These are phyloP conservation scores for Alauda arvensis DNA, from an alignment of 2,797 vertebrate genomes.

Conservation along the genomic window DNA sequence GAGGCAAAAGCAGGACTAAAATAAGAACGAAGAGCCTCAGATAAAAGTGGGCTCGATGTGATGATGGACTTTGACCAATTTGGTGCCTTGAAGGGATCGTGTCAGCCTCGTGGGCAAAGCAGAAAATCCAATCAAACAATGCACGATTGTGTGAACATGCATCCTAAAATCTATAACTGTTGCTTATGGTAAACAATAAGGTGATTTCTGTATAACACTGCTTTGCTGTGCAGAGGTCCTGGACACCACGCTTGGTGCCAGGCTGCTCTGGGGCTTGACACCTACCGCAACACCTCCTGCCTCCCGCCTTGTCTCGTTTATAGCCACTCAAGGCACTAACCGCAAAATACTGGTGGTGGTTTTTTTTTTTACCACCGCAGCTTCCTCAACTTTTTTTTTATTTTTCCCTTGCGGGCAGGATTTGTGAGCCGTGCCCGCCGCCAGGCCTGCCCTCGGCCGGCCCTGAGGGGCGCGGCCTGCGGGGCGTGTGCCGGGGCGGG, in stretches of 20 bases:
- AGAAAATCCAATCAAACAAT: too few species aligned
- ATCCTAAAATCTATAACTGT: too few species aligned
- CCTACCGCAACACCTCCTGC: not conserved
- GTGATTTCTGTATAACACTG: too few species aligned
- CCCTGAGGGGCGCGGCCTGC: not conserved
- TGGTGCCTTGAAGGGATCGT: too few species aligned
- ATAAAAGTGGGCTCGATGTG: too few species aligned
- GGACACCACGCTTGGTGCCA: not conserved
- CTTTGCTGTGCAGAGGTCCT: too few species aligned
- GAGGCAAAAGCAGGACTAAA: too few species aligned
- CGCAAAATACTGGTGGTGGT: rapidly evolving
- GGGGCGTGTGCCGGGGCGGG: not conserved
- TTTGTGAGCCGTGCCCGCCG: not conserved
- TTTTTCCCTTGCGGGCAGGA: not conserved
- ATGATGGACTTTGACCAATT: too few species aligned
- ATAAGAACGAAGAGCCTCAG: too few species aligned
- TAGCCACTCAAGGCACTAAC: not conserved
- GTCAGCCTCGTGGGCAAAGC: too few species aligned
- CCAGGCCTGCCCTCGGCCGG: not conserved
- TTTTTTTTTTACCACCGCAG: not conserved
- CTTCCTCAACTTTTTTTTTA: rapidly evolving
- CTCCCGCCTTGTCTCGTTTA: not conserved
- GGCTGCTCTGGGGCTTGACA: not conserved
- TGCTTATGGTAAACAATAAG: too few species aligned
- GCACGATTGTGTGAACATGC: too few species aligned